phyloP scores from a whole-genome alignment of 2,113 vertebrate species.

The Protomyctophum bolini region DNA sequence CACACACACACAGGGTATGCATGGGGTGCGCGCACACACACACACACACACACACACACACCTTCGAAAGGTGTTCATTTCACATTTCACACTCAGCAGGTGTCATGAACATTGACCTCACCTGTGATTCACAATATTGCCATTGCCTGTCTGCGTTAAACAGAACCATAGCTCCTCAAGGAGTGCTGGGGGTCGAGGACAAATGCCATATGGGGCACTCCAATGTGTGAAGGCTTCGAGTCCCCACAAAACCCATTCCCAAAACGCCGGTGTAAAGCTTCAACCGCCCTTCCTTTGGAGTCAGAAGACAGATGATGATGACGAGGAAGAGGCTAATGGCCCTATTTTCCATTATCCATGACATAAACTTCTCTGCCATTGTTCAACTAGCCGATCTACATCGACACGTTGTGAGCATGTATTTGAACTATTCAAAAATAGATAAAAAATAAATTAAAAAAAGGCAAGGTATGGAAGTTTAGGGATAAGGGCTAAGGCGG shows the following conservation, averaged over 20 bases:
- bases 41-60: not conserved
- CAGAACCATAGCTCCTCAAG: no score
- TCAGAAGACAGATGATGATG: no score
- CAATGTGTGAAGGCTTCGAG: constrained; percentile 1
- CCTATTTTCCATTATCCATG: no score
- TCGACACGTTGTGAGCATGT: no score
- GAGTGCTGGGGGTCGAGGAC: no score
- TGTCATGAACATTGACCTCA: constrained; percentile 18
- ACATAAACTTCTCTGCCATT: no score
- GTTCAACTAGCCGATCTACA: no score
- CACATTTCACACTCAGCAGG: constrained; percentile 14
- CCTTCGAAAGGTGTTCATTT: constrained; percentile 22
- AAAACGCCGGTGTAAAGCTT: not conserved
- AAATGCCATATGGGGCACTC: not conserved
- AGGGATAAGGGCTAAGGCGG: not conserved
- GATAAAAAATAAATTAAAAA: no score
- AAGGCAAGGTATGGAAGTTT: not conserved
- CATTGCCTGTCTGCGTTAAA: no score
- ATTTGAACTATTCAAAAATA: no score
- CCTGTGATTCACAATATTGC: constrained; percentile 30
- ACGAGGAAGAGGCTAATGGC: no score
- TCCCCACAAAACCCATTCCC: constrained; percentile 16
- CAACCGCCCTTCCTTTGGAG: no score
- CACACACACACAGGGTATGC: not conserved
- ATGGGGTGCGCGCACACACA: not conserved